Base-by-base conservation (phyloP, 2,113 vertebrate species). In the Aphyosemion australe region DNA sequence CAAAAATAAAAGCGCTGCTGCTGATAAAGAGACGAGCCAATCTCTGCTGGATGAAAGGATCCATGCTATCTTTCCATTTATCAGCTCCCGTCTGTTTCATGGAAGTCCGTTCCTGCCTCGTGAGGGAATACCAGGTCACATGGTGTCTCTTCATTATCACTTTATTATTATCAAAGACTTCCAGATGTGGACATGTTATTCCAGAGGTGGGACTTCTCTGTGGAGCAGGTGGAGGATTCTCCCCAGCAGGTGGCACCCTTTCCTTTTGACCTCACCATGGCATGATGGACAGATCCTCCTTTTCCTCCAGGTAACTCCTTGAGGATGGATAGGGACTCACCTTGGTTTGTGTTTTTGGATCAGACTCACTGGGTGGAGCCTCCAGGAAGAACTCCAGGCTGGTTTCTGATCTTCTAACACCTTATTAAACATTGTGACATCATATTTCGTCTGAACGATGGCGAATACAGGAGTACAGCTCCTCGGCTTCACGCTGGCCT, bases 391-490 rank as follows among this genome's bases (percentile, higher is more conserved):
- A 52, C 61, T 52, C 34, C 20, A 20, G 41, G 15, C 46, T 26
- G 16, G 1, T 3, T 62, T 46, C 18, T 10, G 6, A 16, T 9
- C 3, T 51, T 18, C 16, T 16, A 16, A 43, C 16, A 9, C n/a
- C 5, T 7, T 50, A 26, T 26, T 19, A 1, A 20, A 53, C 42
- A 65, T 45, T 18, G 0, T 0, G 1, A 59, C 61, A 19, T 69
- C 16, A 5, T 52, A 8, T 5, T 39, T 21, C 6, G 21, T 26
- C 43, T 34, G 15, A 61, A 62, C 15, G 1, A 93, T 98, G 97
- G 96, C 96, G 76, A 96, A 95, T 20, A 80, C 90, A n/a, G 95
- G 95, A 15, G 72, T 97, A 13, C 97, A 99, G 78, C 85, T 97
- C 2, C 79, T 98, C 32, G 96, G 97, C 63, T 95, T 96, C 79